These are phyloP conservation scores for Gila orcuttii DNA, from an alignment of 2,113 vertebrate genomes.

Conservation along the genomic window DNA sequence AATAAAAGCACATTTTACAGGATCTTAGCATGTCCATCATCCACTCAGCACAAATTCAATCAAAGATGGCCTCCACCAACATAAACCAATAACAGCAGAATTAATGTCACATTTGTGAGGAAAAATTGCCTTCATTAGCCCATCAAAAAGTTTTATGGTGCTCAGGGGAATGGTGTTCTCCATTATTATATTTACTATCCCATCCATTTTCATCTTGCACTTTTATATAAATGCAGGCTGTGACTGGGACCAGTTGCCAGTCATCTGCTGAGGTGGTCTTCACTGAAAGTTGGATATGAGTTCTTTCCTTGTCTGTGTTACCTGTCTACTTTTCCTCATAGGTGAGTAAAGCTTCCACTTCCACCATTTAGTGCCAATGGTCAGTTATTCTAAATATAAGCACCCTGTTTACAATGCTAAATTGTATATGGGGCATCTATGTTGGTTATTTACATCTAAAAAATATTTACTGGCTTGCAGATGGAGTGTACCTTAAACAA, in stretches of 20 bases:
- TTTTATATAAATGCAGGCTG: neutral
- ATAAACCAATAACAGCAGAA: slow-evolving; percentile 2
- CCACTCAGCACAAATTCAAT: neutral
- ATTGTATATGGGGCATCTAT: neutral
- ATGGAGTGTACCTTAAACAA: slow-evolving; percentile 25
- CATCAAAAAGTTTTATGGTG: neutral
- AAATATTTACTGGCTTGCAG: slow-evolving; percentile 40
- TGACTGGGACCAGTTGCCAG: neutral
- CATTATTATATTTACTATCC: neutral
- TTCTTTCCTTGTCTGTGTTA: slow-evolving; percentile 19
- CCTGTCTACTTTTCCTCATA: slow-evolving; percentile 59
- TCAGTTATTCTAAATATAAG: neutral
- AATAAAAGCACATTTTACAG: no score
- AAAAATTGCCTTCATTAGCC: neutral
- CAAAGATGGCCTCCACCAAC: neutral
- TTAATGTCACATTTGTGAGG: neutral
- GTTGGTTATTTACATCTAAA: neutral
- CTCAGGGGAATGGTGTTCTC: neutral
- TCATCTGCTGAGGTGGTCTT: neutral
- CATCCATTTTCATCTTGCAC: slow-evolving; percentile 16
- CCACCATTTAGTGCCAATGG: neutral
- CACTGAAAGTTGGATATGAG: slow-evolving; percentile 44
- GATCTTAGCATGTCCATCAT: neutral
- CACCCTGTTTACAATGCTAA: neutral
- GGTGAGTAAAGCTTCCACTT: slow-evolving; percentile 60